Evolutionary conservation across 2,797 vertebrate species (phyloP), one percentile per base, ranked within the genome.

Genomic region (Cynodonichthys magdalenae): DNA sequence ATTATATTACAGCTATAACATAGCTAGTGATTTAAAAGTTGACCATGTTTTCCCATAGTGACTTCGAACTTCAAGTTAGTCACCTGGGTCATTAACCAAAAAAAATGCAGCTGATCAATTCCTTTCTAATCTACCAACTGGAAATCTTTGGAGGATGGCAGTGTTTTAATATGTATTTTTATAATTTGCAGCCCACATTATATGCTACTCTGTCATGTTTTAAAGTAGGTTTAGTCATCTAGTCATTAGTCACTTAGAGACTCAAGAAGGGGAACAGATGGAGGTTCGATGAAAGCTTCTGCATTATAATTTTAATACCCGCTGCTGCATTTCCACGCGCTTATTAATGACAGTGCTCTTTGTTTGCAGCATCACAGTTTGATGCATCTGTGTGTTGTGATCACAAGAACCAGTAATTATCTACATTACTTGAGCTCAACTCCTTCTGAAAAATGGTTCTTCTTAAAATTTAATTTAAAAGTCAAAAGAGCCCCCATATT

Each of bases 381-480:
- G 77, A 87, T 83, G 75, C 75, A 83, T 86, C 17, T 61, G 15
- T 68, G 74, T 77, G 73, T 72, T 78, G 78, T 67, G 74, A 86
- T 89, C 78, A 74, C 76, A 73, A 63, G 73, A 71, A 84, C 67
- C 68, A 70, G 59, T 80, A 81, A 88, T 88, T 88, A 85, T 82
- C 75, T 75, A 71, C 71, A 83, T 79, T 68, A 72, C 66, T 68
- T 68, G 57, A 63, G 63, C 64, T 60, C 54, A 81, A 79, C 73
- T 65, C 47, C 24, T 45, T 63, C 64, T 87, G 75, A 87, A 87
- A 83, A 88, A 88, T 81, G 59, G 54, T 76, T 85, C 75, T 66
- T 74, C 56, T 11, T 56, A 50, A 55, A 85, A 87, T 83, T 81
- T 75, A 83, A 87, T 89, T 87, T 87, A 77, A 85, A 86, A 88